Evolutionary conservation across 2,797 vertebrate genomes (phyloP).

Genomic region (Cuculus canorus): DNA sequence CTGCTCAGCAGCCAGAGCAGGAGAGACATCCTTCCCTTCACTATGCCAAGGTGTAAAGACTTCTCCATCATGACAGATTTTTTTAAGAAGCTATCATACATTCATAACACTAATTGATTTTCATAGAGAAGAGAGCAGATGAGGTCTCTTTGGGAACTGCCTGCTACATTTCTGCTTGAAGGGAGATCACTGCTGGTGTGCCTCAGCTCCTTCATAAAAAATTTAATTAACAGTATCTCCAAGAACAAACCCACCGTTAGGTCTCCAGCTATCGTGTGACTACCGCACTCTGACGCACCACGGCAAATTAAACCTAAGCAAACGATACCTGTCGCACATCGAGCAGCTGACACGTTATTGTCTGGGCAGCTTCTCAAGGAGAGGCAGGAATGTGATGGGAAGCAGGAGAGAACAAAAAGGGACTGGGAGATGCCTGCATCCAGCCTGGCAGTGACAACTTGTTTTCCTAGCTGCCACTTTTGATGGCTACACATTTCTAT

Average conservation of each 20-base stretch:
- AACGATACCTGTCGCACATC: conserved; percentile 45
- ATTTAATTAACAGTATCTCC: conserved; percentile 76
- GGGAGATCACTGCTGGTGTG: conserved; percentile 67
- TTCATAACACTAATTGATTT: conserved; percentile 79
- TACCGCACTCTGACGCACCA: not conserved
- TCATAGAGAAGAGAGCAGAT: conserved; percentile 71
- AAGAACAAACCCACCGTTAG: conserved; percentile 59
- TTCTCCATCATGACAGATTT: conserved; percentile 59
- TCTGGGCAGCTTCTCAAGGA: not conserved
- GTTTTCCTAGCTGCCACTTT: not conserved
- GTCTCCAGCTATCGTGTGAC: conserved; percentile 63
- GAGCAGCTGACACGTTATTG: not conserved
- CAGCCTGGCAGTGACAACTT: not conserved
- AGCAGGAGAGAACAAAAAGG: not conserved
- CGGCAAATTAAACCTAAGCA: conserved; percentile 62
- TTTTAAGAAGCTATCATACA: conserved; percentile 71
- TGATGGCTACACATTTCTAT: accelerated
- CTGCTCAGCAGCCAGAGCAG: not conserved
- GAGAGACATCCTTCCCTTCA: not conserved
- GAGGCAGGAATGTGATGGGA: not conserved
- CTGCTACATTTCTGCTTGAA: conserved; percentile 75
- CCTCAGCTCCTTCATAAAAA: conserved; percentile 73
- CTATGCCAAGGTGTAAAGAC: conserved; percentile 48
- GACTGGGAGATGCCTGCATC: not conserved
- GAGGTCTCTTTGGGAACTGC: conserved; percentile 74